These are phyloP conservation scores for Lasioglossum figueresi DNA, from an alignment of 2,888 invertebrate genomes.

Conservation along the genomic window DNA sequence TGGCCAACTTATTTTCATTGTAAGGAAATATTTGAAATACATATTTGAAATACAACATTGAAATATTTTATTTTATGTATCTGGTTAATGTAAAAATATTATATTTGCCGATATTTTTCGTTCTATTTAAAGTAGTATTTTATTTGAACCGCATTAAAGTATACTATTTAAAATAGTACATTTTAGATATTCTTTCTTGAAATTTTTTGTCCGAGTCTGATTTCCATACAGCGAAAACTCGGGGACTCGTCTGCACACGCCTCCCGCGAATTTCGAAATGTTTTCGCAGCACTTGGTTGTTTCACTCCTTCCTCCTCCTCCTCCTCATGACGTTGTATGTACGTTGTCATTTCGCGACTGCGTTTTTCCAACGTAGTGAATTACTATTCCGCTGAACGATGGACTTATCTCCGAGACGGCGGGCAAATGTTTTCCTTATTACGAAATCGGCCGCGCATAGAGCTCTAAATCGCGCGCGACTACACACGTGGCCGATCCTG, in stretches of 20 bases:
- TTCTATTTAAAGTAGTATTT: no score
- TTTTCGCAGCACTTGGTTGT: slow-evolving; percentile 16
- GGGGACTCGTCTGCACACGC: background rate
- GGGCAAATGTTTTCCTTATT: slow-evolving; percentile 50
- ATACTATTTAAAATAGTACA: no score
- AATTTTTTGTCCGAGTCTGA: no score
- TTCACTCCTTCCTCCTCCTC: background rate
- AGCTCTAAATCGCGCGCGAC: slow-evolving; percentile 12
- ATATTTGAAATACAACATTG: no score
- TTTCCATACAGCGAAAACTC: slow-evolving; percentile 1
- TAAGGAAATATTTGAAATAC: no score
- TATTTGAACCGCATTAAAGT: no score
- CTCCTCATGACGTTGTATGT: no score
- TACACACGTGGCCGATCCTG: background rate
- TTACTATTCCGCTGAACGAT: slow-evolving; percentile 12
- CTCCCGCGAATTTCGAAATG: slow-evolving; percentile 21
- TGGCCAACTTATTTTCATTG: no score
- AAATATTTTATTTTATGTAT: no score
- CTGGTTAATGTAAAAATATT: no score
- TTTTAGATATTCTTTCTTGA: no score
- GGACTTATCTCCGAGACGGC: slow-evolving; percentile 48
- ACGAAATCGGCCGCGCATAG: slow-evolving; percentile 36
- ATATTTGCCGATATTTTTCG: no score
- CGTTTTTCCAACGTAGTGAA: background rate
- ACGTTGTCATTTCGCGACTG: background rate